Evolutionary conservation across 1,140 invertebrate species (phyloP), one percentile per base, ranked within the genome.

Genomic region (Dolichoris vasculosae): DNA sequence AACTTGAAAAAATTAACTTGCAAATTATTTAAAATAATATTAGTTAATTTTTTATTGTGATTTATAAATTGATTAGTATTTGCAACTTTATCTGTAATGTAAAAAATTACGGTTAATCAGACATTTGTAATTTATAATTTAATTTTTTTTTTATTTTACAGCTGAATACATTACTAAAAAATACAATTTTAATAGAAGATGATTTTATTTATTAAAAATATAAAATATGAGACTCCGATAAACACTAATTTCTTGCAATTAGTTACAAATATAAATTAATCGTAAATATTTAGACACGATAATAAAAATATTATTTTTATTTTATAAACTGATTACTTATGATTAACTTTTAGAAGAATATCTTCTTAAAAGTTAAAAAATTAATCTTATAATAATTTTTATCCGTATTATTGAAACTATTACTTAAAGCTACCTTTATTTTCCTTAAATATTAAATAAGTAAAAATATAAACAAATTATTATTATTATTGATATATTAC

Each of bases 231-330:
- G 32, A 32, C 64, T 32, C 64, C 35, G 64, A 67, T 67, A 32
- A 67, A 67, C 64, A 32, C 30, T 67, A 67, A 67, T 67, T 67
- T 35, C n/a, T 67, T n/a, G 13, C 30, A 30, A 67, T 67, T 67
- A 67, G 11, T 64, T 35, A 35, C n/a, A 7, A 13, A 67, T 8
- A 2, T 67, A 67, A 67, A 35, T 67, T n/a, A 59, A 59, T 32
- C 13, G 64, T 32, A 67, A 3, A 35, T 15, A n/a, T 32, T 8
- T 15, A 67, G 30, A 67, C 17, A 13, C 26, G 8, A 32, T 35
- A 67, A 3, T n/a, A 67, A 1, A 35, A n/a, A n/a, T 63, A 67
- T 13, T 67, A 30, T 67, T 67, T 8, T 8, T n/a, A 15, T 67
- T 67, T 32, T 67, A 67, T n/a, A 8, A 63, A 26, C 4, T 7